Conservation (phyloP, 2,113 vertebrate species). For the Collichthys lucidus region DNA sequence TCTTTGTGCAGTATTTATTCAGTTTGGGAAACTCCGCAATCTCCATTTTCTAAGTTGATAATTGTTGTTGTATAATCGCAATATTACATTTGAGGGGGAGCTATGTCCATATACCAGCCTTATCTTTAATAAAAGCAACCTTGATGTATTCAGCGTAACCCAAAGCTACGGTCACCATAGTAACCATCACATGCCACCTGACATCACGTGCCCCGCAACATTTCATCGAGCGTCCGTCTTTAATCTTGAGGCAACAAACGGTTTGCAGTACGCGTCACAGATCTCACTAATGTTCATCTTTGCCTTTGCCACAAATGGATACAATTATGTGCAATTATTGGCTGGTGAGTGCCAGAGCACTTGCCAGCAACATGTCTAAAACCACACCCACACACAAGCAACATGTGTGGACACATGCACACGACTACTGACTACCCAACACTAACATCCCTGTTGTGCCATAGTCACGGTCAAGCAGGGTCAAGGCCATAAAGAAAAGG, state of each 20-base stretch:
- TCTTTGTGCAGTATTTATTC: too few relatives aligned
- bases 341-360: slow-evolving; percentile 68
- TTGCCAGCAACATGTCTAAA: slow-evolving; percentile 67
- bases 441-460: slow-evolving; percentile 38
- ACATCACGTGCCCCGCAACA: slow-evolving; percentile 43
- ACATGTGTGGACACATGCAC: slow-evolving; percentile 45
- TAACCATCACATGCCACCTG: slow-evolving; percentile 59
- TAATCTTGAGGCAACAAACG: slow-evolving; percentile 38
- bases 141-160: slow-evolving; percentile 45
- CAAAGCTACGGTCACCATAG: slow-evolving; percentile 59
- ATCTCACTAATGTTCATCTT: slow-evolving; percentile 69
- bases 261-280: slow-evolving; percentile 43
- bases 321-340: slow-evolving; percentile 85
- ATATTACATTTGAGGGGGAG: too few relatives aligned
- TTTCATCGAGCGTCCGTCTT: slow-evolving; percentile 27
- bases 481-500: slow-evolving; percentile 28
- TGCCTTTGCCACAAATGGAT: slow-evolving; percentile 72
- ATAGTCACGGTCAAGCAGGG: slow-evolving; percentile 31
- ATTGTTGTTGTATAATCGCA: too few relatives aligned
- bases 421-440: background rate
- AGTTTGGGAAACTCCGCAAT: too few relatives aligned
- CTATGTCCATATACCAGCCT: background rate
- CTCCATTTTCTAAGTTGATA: too few relatives aligned
- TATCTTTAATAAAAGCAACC: slow-evolving; percentile 2
- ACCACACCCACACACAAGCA: slow-evolving; percentile 1